Percentiles rank a stretch among this genome's conserved stretches.
Conservation (phyloP, 2,888 invertebrate genomes). For the Cosmopolites sordidus region DNA sequence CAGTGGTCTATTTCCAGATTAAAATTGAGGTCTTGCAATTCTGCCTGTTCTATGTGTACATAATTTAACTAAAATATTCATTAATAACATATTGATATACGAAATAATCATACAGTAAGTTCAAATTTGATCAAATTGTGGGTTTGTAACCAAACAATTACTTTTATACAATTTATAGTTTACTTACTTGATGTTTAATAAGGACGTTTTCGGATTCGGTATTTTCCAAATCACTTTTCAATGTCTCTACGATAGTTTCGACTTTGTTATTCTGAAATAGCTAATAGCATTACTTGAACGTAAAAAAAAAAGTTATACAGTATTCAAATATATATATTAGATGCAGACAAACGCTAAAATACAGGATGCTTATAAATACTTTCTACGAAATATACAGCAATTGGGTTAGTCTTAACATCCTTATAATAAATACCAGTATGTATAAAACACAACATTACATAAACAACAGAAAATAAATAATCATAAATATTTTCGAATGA, state of each 20-base stretch:
- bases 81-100: too few relatives aligned
- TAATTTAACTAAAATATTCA: not conserved
- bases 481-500: too few relatives aligned
- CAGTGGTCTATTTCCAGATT: slow-evolving; percentile 44
- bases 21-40: slow-evolving; percentile 42
- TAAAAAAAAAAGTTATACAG: slow-evolving; percentile 5
- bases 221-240: slow-evolving; percentile 23
- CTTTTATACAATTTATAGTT: too few relatives aligned
- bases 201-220: slow-evolving; percentile 28
- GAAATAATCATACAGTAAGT: too few relatives aligned
- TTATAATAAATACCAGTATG: too few relatives aligned
- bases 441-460: too few relatives aligned
- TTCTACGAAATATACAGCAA: not conserved
- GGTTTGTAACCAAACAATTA: too few relatives aligned
- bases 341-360: not conserved
- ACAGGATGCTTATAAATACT: not conserved
- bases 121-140: not conserved
- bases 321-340: slow-evolving; percentile 6
- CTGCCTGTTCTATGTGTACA: slow-evolving; percentile 19
- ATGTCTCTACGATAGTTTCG: slow-evolving; percentile 13
- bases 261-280: slow-evolving; percentile 17
- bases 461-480: too few relatives aligned
- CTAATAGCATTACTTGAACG: slow-evolving; percentile 1
- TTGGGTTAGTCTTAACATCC: not conserved
- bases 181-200: slow-evolving; percentile 27